phyloP scores from a whole-genome alignment of 2,888 invertebrate species.

The Neoscelio sp. region DNA sequence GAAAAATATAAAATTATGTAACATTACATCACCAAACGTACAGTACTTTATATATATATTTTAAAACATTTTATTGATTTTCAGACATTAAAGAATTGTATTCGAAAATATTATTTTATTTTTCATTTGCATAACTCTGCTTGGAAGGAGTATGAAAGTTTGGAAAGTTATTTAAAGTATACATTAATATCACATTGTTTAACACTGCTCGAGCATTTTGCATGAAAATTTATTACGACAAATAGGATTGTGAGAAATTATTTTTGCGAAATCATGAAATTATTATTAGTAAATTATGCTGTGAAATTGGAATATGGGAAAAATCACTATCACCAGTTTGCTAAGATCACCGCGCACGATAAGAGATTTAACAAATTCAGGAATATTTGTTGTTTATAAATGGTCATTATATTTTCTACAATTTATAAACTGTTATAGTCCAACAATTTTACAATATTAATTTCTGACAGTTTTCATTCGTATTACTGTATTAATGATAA shows the following conservation, averaged over 20 bases:
- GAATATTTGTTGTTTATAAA: too few relatives aligned
- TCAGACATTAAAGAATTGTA: slow-evolving; percentile 21
- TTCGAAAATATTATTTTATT: slow-evolving; percentile 15
- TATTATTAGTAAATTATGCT: slow-evolving; percentile 27
- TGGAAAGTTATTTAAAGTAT: slow-evolving; percentile 26
- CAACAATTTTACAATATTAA: too few relatives aligned
- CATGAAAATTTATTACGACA: slow-evolving; percentile 41
- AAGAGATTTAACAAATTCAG: too few relatives aligned
- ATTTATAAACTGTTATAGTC: too few relatives aligned
- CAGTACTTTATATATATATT: too few relatives aligned
- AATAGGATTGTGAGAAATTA: slow-evolving; percentile 36
- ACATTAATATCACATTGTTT: slow-evolving; percentile 42
- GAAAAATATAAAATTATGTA: neutral
- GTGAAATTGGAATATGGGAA: neutral
- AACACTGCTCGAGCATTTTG: slow-evolving; percentile 27
- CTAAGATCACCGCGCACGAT: too few relatives aligned
- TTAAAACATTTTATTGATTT: neutral
- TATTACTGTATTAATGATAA: too few relatives aligned
- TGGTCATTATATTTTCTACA: too few relatives aligned
- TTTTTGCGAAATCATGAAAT: slow-evolving; percentile 36
- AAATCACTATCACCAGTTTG: too few relatives aligned
- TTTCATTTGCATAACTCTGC: slow-evolving; percentile 39
- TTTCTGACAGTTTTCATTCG: too few relatives aligned
- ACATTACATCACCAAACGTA: neutral
- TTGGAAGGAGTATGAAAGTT: slow-evolving; percentile 26